Base-by-base conservation (phyloP, 2,113 vertebrate species). In the Peromyscus leucopus region DNA sequence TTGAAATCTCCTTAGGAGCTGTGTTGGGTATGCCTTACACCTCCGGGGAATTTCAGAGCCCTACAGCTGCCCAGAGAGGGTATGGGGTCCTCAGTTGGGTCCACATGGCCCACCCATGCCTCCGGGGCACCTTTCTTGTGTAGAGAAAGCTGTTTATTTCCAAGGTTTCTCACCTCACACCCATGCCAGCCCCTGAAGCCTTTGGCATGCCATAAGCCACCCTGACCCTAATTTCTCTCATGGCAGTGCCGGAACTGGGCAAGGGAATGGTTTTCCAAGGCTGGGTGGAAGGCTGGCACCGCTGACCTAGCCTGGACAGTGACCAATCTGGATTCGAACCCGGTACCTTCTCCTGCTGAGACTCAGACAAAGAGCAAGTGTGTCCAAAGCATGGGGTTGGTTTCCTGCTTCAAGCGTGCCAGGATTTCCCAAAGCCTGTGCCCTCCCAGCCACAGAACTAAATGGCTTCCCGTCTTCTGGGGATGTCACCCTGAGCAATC, bases 251-350 rank as follows among this genome's bases (percentile, higher is more conserved):
- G 11, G 76, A 75, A 84, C 76, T 31, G 76, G 51, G 79, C 31
- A 48, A n/a, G 13, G 33, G 0, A 55, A 33, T 36, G 46, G 0
- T 0, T 80, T 82, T 85, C 65, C 0, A 10, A 82, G 74, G 57
- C 78, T 28, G 19, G 92, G 74, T 67, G 87, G 90, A n/a, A 95
- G 59, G 80, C 65, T 97, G 96, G 97, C 48, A 1, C n/a, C 65
- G 57, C 39, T 71, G 83, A 89, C n/a, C 76, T 6, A 24, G 61
- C 11, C 92, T 94, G 93, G 97, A 87, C 17, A 16, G 69, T 31
- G 46, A 67, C 65, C 89, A 84, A 88, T 42, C 89, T 82, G 78
- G 96, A 85, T 46, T 65, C 7, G 85, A 76, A 63, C 91, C 48
- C 0, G 0, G 94, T 90, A 92, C 63, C 74, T 46, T 95, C 94